Base-by-base conservation (phyloP, 1,140 invertebrate genomes). In the Saccostrea echinata region DNA sequence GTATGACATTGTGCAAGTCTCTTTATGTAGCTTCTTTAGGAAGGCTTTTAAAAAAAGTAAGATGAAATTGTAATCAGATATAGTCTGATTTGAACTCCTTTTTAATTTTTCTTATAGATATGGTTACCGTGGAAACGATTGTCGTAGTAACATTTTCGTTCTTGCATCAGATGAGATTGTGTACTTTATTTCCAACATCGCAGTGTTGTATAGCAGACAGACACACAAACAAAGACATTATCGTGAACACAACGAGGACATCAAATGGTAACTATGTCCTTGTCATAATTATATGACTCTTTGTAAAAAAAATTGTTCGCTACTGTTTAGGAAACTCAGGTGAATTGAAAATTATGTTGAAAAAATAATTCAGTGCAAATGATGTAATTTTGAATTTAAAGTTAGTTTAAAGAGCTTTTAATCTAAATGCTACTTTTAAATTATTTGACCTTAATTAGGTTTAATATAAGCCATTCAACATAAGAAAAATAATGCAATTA, bases 171-270 rank as follows among this genome's bases (percentile, higher is more conserved):
- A 98, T 0, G 98, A 99, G 95, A 97, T 98, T 91, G 97, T 98
- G 21, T 99, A 98, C 95, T 99, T 98, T 94, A 97, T 98, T 71
- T 98, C 97, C 0, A 96, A 97, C 0, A 97, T 98, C 21, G 97
- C 98, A n/a, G 97, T 99, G 0, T 95, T 99, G 76, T 98, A 97
- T 95, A 98, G 98, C 94, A 96, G 97, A 57, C 97, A 98, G 90
- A 97, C 98, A 91, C 97, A 98, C 91, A 97, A 96, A 90, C 98
- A 99, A 93, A 96, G 98, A 85, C 98, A 98, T 94, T 99, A 99
- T 95, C 95, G 97, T n/a, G 98, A 97, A 18, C 98, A 99, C 93
- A 98, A 97, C 0, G 97, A 98, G 93, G 97, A 98, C 93, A 97
- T 99, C 53, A 98, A 98, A 95, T 98, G 97, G 97, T 93, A 84